Evolutionary conservation across 1,140 invertebrate genomes (phyloP), one percentile per base, ranked within the genome.

Genomic region (Euglossa dilemma): DNA sequence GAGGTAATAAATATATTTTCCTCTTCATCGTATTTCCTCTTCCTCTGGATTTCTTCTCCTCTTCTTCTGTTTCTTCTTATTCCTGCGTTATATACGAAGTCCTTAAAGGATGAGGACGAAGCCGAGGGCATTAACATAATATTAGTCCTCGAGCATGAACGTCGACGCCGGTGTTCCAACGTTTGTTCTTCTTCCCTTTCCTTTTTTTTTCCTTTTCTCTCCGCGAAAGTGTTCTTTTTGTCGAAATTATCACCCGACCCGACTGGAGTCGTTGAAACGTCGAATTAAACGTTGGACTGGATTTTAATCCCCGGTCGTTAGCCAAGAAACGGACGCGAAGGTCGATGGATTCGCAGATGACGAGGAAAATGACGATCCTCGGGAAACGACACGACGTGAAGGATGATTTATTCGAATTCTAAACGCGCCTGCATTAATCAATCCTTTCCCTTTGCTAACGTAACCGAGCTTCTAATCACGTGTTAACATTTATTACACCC

Each of bases 401-500:
- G 50, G 11, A 72, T 72, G 70, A 72, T 56, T 72, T 72, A 72
- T 72, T n/a, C 43, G 16, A 72, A 72, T 72, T 72, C 52, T 36
- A 56, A 43, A 23, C 70, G 18, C 14, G 28, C 20, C 14, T 6
- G 7, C 28, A 56, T 72, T 54, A 52, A 54, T 72, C 70, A 72
- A 28, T 56, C 70, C 52, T 72, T 56, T 56, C 50, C 25, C 50
- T 56, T 72, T 23, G 16, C 70, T 6, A 3, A 56, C 52, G 28
- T 72, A 72, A 28, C 70, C 23, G 28, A n/a, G 6, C 20, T 28
- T 72, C 70, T 56, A 72, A 54, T 52, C 50, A 50, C 36, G 20
- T 43, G 23, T 56, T 54, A 56, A 56, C 28, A 72, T 72, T 72
- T 72, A 56, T 56, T 54, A 54, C 18, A 47, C 7, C 5, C 20